These are phyloP conservation scores for Prenolepis imparis DNA, from an alignment of 2,888 invertebrate species.

Conservation along the genomic window DNA sequence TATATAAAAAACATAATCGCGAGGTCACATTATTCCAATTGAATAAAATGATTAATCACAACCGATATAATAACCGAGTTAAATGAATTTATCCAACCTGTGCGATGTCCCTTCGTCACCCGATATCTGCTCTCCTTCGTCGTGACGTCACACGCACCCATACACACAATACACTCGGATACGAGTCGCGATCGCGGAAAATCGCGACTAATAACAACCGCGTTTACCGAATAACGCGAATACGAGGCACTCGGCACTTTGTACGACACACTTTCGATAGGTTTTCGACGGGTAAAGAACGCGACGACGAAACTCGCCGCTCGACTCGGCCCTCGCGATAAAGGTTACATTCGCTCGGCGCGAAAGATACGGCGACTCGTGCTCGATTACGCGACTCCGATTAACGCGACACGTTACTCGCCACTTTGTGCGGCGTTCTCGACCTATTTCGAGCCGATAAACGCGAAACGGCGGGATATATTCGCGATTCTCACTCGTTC, in stretches of 20 bases:
- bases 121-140: too few species aligned
- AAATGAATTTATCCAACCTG: too few species aligned
- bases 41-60: too few species aligned
- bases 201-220: too few species aligned
- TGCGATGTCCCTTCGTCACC: too few species aligned
- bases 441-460: background rate
- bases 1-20: background rate
- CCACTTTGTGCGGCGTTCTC: background rate
- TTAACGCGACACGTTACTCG: background rate
- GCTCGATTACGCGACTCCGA: background rate
- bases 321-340: background rate
- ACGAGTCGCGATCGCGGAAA: too few species aligned
- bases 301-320: background rate
- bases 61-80: too few species aligned
- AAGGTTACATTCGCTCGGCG: background rate
- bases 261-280: background rate
- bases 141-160: too few species aligned
- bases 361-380: background rate
- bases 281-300: background rate
- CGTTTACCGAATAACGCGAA: too few species aligned
- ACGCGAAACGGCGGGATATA: background rate
- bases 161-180: too few species aligned
- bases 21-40: too few species aligned
- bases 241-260: too few species aligned
- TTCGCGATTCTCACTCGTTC: background rate